Conservation (phyloP, 2,113 vertebrate species). For the Pyrgilauda ruficollis region DNA sequence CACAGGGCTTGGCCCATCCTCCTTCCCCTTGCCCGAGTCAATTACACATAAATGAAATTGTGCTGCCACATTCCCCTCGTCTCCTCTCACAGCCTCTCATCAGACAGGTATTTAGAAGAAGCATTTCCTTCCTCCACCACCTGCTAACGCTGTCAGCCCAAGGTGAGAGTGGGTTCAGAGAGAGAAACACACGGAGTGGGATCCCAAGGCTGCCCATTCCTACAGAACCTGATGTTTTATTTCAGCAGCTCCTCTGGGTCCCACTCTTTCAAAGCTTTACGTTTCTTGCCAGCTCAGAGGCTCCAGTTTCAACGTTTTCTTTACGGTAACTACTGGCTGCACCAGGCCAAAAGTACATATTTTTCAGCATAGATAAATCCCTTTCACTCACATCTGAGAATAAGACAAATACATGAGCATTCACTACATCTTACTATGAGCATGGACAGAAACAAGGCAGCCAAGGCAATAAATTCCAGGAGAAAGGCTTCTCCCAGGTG, state of each 20-base stretch:
- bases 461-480: conserved; percentile 32
- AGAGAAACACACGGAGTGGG: background rate
- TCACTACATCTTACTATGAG: background rate
- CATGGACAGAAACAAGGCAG: background rate
- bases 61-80: background rate
- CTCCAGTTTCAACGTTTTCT: conserved; percentile 35
- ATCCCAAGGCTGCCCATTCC: background rate
- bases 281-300: background rate
- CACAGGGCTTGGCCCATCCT: background rate
- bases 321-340: background rate
- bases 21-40: background rate
- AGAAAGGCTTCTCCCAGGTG: conserved; percentile 5
- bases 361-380: conserved; percentile 39
- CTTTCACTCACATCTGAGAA: background rate
- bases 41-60: background rate
- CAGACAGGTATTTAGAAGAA: background rate
- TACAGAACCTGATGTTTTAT: background rate
- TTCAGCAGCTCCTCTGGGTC: conserved; percentile 8
- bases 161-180: background rate
- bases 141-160: background rate
- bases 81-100: background rate
- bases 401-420: background rate
- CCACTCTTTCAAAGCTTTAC: background rate
- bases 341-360: conserved; percentile 7
- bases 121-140: background rate